Percentiles rank a stretch among this genome's conserved stretches.
These are phyloP conservation scores for Paralichthys olivaceus DNA, from an alignment of 2,113 vertebrate genomes.

Conservation along the genomic window DNA sequence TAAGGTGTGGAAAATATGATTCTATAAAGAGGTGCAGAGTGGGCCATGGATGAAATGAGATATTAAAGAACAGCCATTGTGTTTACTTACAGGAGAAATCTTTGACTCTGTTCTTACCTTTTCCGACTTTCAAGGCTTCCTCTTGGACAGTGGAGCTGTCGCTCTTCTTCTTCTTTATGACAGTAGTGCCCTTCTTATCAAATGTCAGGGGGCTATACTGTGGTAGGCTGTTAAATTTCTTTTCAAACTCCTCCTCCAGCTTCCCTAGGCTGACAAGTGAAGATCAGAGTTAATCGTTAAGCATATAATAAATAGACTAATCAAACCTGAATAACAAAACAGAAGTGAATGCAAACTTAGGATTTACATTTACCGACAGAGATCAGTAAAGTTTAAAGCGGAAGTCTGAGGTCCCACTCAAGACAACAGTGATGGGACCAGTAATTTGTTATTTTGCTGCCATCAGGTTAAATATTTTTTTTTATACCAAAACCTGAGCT, in stretches of 20 bases:
- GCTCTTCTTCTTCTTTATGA: slow-evolving; percentile 92
- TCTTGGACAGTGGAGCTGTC: slow-evolving; percentile 77
- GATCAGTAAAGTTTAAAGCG: too few species aligned
- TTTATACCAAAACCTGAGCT: too few species aligned
- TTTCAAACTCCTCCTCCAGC: slow-evolving; percentile 98
- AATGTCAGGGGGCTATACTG: slow-evolving; percentile 96
- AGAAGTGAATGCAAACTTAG: not conserved
- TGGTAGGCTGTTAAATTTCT: slow-evolving; percentile 98
- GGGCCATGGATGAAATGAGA: slow-evolving; percentile 47
- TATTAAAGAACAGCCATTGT: slow-evolving; percentile 2
- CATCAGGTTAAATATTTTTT: not conserved
- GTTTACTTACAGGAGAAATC: not conserved
- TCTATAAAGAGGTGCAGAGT: slow-evolving; percentile 33
- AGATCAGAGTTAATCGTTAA: slow-evolving; percentile 11
- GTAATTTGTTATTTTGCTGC: too few species aligned
- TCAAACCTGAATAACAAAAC: not conserved
- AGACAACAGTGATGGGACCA: too few species aligned
- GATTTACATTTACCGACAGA: too few species aligned
- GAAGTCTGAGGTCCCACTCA: too few species aligned
- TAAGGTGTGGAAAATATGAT: slow-evolving; percentile 24
- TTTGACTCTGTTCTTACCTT: slow-evolving; percentile 71
- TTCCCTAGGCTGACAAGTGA: slow-evolving; percentile 87
- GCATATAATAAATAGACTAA: not conserved
- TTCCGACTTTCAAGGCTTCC: slow-evolving; percentile 86
- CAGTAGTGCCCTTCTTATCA: slow-evolving; percentile 91